These are phyloP conservation scores for Willisornis vidua DNA, from an alignment of 2,113 vertebrate genomes.

Conservation along the genomic window DNA sequence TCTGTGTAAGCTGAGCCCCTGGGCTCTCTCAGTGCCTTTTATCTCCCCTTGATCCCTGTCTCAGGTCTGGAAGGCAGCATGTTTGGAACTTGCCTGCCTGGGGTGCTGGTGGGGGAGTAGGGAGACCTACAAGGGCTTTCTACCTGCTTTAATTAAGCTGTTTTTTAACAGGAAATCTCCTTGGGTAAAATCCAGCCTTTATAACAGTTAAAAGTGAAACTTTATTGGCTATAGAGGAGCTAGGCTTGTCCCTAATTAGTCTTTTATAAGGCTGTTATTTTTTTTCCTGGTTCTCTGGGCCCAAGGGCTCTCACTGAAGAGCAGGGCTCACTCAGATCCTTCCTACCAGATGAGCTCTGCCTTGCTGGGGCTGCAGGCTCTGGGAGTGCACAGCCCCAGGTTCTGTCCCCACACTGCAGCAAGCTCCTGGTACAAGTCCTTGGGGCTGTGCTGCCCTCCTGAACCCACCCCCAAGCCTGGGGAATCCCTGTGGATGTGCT, in stretches of 20 bases:
- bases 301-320: background rate
- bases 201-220: background rate
- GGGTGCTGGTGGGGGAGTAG: background rate
- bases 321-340: background rate
- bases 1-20: background rate
- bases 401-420: background rate
- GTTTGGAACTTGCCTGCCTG: background rate
- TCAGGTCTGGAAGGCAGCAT: accelerated
- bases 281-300: background rate
- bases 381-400: background rate
- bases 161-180: background rate
- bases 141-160: slow-evolving; percentile 7
- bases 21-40: background rate
- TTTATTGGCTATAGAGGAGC: background rate
- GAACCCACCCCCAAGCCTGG: background rate
- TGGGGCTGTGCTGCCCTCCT: background rate
- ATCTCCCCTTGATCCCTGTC: background rate
- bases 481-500: background rate
- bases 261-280: background rate
- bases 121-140: background rate
- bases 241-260: background rate
- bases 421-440: background rate
- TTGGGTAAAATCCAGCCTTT: background rate
- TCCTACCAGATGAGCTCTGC: background rate
- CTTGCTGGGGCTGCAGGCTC: background rate